These are phyloP conservation scores for Mystacornis crossleyi DNA, from an alignment of 2,113 vertebrate genomes.

Conservation along the genomic window DNA sequence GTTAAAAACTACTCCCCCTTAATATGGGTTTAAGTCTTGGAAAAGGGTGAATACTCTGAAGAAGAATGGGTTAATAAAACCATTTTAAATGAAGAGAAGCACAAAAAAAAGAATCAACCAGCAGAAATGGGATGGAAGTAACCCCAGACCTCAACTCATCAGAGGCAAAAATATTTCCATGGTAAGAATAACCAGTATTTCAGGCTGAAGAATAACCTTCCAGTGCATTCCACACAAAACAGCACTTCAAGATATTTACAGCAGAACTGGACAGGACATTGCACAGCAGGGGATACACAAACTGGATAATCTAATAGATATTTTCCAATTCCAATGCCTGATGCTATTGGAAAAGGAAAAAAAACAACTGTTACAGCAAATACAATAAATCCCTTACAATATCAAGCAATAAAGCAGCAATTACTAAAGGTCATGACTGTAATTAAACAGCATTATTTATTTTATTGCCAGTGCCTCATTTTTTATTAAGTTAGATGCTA, in stretches of 20 bases:
- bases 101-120: background rate
- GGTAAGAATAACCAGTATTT: background rate
- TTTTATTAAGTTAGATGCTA: slow-evolving; percentile 12
- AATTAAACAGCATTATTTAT: slow-evolving; percentile 56
- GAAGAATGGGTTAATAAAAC: background rate
- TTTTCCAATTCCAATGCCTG: background rate
- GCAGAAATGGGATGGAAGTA: background rate
- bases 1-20: background rate
- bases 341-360: background rate
- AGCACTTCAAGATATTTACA: background rate
- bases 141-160: background rate
- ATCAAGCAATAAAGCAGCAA: background rate
- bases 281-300: background rate
- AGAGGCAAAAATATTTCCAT: background rate
- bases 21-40: background rate
- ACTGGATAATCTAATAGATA: background rate
- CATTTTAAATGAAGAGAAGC: background rate
- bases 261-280: background rate
- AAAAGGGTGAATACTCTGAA: background rate
- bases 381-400: background rate
- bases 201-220: background rate
- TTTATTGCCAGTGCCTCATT: background rate
- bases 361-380: background rate
- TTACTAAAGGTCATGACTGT: slow-evolving; percentile 29
- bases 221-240: background rate